Conservation (phyloP, 2,888 invertebrate species). For the Philaethria dido region DNA sequence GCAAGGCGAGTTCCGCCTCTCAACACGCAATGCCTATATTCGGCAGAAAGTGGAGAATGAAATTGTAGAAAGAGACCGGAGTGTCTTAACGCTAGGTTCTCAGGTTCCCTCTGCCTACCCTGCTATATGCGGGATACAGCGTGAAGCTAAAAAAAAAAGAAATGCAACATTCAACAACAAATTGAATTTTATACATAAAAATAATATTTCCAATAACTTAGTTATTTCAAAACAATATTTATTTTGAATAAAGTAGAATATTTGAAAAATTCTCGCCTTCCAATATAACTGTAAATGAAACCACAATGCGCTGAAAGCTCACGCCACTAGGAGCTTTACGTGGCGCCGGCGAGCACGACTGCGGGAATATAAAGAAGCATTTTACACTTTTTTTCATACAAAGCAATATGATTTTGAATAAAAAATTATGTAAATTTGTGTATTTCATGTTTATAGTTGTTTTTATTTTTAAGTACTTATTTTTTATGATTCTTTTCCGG, state of each 20-base stretch:
- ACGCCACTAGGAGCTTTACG: conserved; percentile 7
- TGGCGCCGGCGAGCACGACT: background rate
- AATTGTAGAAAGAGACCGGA: too few relatives aligned
- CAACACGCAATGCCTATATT: too few relatives aligned
- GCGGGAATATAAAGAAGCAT: background rate
- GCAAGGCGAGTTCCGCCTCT: too few relatives aligned
- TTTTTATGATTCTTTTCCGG: too few relatives aligned
- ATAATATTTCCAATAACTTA: background rate
- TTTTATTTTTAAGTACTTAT: background rate
- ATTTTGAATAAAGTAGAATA: background rate
- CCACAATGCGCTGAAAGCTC: conserved; percentile 1
- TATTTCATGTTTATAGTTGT: background rate
- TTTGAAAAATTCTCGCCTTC: conserved; percentile 9
- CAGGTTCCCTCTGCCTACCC: too few relatives aligned
- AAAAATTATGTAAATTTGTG: background rate
- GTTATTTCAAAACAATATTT: background rate
- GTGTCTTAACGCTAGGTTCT: too few relatives aligned
- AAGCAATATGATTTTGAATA: background rate
- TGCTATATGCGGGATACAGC: too few relatives aligned
- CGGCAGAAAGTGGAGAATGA: too few relatives aligned
- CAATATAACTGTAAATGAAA: background rate
- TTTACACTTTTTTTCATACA: background rate
- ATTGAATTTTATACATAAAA: background rate
- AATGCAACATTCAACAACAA: background rate
- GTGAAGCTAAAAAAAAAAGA: too few relatives aligned